Conservation (phyloP, 2,797 vertebrate species). For the Dendrocincla fuliginosa region DNA sequence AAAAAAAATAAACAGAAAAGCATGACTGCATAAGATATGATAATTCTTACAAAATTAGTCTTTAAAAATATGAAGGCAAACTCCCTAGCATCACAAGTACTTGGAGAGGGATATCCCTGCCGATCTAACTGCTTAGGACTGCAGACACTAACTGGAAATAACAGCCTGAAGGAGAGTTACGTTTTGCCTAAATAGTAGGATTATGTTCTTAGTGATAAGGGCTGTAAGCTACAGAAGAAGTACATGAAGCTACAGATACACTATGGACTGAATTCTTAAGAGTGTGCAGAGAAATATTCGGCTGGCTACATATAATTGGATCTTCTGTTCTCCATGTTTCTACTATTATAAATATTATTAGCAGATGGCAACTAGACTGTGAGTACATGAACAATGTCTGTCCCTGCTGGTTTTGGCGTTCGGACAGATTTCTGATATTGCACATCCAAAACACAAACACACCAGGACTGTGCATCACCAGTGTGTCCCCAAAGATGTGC, state of each 20-base stretch:
- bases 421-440: neutral
- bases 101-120: neutral
- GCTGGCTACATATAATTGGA: neutral
- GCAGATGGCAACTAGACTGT: neutral
- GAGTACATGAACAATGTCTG: neutral
- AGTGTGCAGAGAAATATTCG: neutral
- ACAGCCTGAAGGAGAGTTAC: neutral
- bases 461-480: neutral
- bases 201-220: conserved; percentile 10
- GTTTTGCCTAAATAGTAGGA: conserved; percentile 15
- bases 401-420: neutral
- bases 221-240: neutral
- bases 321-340: neutral
- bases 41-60: neutral
- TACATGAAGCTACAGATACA: neutral
- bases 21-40: neutral
- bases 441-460: neutral
- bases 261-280: neutral
- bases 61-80: neutral
- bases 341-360: conserved; percentile 30
- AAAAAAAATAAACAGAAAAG: neutral
- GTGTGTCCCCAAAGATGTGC: neutral
- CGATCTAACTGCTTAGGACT: conserved; percentile 3
- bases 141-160: neutral
- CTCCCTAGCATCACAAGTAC: neutral